phyloP scores from a whole-genome alignment of 1,140 invertebrate genomes.

The Pogonognathellus flavescens region DNA sequence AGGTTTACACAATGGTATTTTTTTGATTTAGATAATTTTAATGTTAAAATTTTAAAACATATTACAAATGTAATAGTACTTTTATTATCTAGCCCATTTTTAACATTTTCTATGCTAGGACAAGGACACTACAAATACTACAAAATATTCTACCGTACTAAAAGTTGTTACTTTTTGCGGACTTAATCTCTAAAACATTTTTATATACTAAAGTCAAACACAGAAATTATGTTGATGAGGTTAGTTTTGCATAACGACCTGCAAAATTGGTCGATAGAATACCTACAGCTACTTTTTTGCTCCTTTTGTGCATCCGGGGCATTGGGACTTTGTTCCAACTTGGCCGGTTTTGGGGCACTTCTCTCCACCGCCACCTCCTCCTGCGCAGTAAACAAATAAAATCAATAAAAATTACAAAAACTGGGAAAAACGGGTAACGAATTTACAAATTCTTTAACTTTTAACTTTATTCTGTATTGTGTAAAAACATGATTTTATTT shows the following conservation, averaged over 20 bases:
- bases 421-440: background rate
- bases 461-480: background rate
- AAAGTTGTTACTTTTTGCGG: background rate
- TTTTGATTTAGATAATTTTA: no score
- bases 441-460: background rate
- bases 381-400: background rate
- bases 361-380: background rate
- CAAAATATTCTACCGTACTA: background rate
- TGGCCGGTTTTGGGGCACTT: background rate
- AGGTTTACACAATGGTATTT: no score
- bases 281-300: background rate
- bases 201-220: background rate
- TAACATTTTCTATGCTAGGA: background rate
- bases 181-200: background rate
- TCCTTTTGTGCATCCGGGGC: conserved; percentile 27
- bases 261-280: background rate
- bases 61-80: no score
- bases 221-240: background rate
- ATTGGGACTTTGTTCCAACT: background rate
- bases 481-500: background rate
- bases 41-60: no score
- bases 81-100: no score
- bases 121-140: background rate
- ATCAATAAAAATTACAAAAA: background rate
- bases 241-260: background rate